These are phyloP conservation scores for Drosophila paulistorum DNA, from an alignment of 1,140 invertebrate genomes.

Conservation along the genomic window DNA sequence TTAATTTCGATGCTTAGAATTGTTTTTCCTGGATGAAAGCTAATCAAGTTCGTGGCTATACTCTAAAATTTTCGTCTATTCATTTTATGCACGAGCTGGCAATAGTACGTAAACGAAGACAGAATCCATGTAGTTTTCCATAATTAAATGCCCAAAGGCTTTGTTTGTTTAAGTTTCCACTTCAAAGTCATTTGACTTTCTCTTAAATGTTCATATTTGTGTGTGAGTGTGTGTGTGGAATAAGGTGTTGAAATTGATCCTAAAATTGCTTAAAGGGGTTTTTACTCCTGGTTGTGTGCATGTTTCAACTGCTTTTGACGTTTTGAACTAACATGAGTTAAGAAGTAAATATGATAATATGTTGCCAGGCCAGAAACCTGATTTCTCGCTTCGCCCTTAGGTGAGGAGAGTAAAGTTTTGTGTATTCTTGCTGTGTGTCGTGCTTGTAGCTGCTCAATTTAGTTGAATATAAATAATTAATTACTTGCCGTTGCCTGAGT, in stretches of 20 bases:
- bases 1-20: constrained; percentile 66
- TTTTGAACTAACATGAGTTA: constrained; percentile 39
- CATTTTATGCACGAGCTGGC: constrained; percentile 38
- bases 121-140: neutral
- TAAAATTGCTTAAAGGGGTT: constrained; percentile 10
- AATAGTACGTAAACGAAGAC: neutral
- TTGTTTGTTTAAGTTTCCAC: neutral
- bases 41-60: constrained; percentile 52
- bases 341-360: constrained; percentile 10
- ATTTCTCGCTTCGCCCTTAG: neutral
- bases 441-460: constrained; percentile 70
- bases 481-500: constrained; percentile 75
- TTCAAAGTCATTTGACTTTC: neutral
- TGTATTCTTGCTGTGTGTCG: constrained; percentile 44
- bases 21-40: constrained; percentile 40
- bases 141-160: constrained; percentile 7
- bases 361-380: neutral
- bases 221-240: neutral
- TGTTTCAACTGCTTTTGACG: constrained; percentile 44
- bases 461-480: constrained; percentile 80
- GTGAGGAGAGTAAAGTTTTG: constrained; percentile 30
- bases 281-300: neutral
- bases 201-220: neutral
- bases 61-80: constrained; percentile 18
- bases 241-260: constrained; percentile 30